Evolutionary conservation across 1,140 invertebrate genomes (phyloP).

Genomic region (Drosophila mojavensis): DNA sequence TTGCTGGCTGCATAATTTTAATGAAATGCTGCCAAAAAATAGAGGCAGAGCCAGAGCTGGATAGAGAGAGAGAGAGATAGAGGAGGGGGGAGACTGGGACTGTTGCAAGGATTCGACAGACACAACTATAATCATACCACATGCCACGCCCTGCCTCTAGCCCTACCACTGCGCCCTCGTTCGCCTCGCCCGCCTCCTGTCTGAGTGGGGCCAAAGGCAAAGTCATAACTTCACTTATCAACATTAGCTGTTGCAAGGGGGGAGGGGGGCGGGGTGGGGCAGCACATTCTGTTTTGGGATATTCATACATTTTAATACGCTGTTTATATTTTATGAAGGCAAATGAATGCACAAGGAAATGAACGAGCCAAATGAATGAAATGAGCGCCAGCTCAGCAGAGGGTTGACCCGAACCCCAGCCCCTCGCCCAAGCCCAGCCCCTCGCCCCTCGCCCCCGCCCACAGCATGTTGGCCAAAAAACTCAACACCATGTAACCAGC

Average conservation of each 20-base stretch:
- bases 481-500: constrained; percentile 71
- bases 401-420: constrained; percentile 24
- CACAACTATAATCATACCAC: not conserved
- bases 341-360: constrained; percentile 82
- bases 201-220: constrained; percentile 66
- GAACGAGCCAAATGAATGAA: constrained; percentile 64
- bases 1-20: constrained; percentile 29
- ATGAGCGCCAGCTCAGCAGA: constrained; percentile 28
- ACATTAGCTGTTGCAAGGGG: constrained; percentile 72
- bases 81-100: constrained; percentile 11
- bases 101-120: constrained; percentile 19
- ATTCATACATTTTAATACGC: constrained; percentile 82
- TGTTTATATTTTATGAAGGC: constrained; percentile 82
- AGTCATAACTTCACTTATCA: constrained; percentile 83
- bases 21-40: constrained; percentile 41
- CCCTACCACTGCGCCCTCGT: not conserved
- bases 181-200: constrained; percentile 18
- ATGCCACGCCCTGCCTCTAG: not conserved
- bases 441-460: not conserved
- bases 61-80: not conserved
- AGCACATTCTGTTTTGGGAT: constrained; percentile 45
- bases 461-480: constrained; percentile 57
- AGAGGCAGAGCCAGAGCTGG: not conserved
- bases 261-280: not conserved
- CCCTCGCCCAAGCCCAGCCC: constrained; percentile 6